These are phyloP conservation scores for Oscheius sp. DNA, from an alignment of 1,140 invertebrate genomes.

Conservation along the genomic window DNA sequence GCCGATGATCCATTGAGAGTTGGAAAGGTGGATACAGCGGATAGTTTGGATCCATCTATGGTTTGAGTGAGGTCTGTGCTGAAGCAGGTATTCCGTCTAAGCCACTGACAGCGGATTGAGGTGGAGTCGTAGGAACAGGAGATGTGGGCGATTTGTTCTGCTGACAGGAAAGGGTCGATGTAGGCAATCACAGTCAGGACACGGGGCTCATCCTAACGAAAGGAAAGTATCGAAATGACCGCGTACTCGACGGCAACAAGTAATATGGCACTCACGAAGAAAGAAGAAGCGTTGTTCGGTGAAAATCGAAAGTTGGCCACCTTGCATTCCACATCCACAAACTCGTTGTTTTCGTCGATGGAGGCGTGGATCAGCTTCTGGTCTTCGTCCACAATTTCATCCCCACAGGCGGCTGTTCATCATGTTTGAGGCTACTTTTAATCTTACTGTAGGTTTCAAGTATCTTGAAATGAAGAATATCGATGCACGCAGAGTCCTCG, in stretches of 20 bases:
- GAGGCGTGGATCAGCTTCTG: constrained; percentile 34
- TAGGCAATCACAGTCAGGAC: constrained; percentile 35
- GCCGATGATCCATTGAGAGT: constrained; percentile 14
- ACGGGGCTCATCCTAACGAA: constrained; percentile 27
- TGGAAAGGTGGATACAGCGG: constrained; percentile 6
- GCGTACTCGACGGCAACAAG: background rate
- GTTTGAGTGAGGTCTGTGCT: constrained; percentile 26
- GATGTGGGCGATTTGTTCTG: constrained; percentile 29
- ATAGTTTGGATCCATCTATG: background rate
- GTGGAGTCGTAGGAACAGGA: constrained; percentile 19
- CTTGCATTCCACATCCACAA: constrained; percentile 35
- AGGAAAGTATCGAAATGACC: background rate
- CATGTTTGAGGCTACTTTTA: background rate
- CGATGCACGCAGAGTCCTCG: constrained; percentile 33
- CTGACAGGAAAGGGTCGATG: constrained; percentile 27
- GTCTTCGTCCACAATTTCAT: constrained; percentile 34
- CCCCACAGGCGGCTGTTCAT: constrained; percentile 32
- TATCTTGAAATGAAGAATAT: constrained; percentile 26
- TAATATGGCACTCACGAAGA: constrained; percentile 10
- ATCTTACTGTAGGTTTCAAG: constrained; percentile 35
- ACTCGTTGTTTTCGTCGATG: constrained; percentile 33
- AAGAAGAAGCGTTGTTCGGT: background rate
- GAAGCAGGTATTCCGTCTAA: constrained; percentile 28
- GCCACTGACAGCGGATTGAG: constrained; percentile 18
- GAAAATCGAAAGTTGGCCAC: constrained; percentile 16